These are phyloP conservation scores for Xestia rhomboidea DNA, from an alignment of 2,888 invertebrate genomes.

Conservation along the genomic window DNA sequence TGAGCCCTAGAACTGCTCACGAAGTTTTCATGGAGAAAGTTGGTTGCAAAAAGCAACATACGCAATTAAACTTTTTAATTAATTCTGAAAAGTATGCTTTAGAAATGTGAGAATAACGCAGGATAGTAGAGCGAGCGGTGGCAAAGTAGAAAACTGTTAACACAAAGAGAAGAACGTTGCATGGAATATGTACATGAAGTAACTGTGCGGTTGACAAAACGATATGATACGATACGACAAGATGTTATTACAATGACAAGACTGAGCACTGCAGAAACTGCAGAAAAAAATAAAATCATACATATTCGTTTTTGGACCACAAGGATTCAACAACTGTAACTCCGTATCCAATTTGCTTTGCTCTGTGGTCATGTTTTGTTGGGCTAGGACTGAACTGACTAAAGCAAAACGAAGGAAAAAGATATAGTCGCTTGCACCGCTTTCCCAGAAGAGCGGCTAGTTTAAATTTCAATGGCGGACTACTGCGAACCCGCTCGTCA, in stretches of 20 bases:
- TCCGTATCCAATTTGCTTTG: conserved; percentile 70
- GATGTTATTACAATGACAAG: neutral
- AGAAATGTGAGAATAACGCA: neutral
- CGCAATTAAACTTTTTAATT: conserved; percentile 3
- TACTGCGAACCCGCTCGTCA: conserved; percentile 83
- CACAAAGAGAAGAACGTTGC: neutral
- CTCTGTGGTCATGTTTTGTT: conserved; percentile 74
- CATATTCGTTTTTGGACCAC: conserved; percentile 47
- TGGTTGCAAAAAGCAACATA: conserved; percentile 3
- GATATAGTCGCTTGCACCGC: conserved; percentile 62
- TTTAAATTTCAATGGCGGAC: conserved; percentile 89
- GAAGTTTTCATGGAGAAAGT: neutral
- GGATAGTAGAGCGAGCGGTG: neutral
- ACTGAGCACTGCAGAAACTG: neutral
- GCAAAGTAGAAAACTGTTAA: neutral
- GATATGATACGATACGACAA: too few species aligned
- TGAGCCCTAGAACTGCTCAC: neutral
- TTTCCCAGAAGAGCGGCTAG: conserved; percentile 86
- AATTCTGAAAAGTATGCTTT: neutral
- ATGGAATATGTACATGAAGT: neutral
- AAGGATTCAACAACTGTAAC: conserved; percentile 42
- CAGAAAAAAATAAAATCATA: neutral
- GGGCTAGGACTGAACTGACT: conserved; percentile 76
- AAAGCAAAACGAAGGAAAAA: conserved; percentile 77
- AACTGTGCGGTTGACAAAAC: neutral